These are phyloP conservation scores for Hylaeus anthracinus DNA, from an alignment of 1,140 invertebrate genomes.

Conservation along the genomic window DNA sequence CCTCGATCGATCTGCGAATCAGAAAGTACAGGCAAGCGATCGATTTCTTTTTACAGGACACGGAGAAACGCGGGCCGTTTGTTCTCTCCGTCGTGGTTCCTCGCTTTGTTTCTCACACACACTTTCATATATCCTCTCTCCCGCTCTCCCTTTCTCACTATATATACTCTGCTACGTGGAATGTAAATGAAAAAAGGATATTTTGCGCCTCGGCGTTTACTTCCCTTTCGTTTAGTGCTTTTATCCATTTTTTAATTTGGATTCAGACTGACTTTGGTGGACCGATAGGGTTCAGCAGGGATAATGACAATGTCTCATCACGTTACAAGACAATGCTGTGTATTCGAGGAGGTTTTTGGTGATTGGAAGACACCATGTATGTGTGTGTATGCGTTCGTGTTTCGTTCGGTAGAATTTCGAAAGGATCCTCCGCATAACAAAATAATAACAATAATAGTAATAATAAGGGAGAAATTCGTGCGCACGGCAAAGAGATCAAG, in stretches of 20 bases:
- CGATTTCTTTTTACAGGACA: conserved; percentile 42
- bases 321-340: conserved; percentile 18
- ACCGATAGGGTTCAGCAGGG: conserved; percentile 1
- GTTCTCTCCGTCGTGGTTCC: conserved; percentile 54
- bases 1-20: conserved; percentile 42
- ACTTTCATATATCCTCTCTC: conserved; percentile 13
- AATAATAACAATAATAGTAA: neutral
- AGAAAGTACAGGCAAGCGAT: conserved; percentile 45
- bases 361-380: conserved; percentile 45
- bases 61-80: conserved; percentile 47
- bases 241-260: neutral
- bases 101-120: conserved; percentile 13
- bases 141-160: conserved; percentile 14
- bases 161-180: conserved; percentile 54
- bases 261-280: neutral
- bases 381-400: no score
- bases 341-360: neutral
- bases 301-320: conserved; percentile 2
- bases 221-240: neutral
- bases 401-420: conserved; percentile 40
- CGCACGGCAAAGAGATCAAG: conserved; percentile 45
- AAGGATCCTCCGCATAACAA: conserved; percentile 19
- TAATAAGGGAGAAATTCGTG: neutral
- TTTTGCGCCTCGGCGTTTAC: conserved; percentile 35
- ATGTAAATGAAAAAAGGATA: conserved; percentile 63